Evolutionary conservation across 1,140 invertebrate species (phyloP).

Genomic region (Vollenhovia emeryi): DNA sequence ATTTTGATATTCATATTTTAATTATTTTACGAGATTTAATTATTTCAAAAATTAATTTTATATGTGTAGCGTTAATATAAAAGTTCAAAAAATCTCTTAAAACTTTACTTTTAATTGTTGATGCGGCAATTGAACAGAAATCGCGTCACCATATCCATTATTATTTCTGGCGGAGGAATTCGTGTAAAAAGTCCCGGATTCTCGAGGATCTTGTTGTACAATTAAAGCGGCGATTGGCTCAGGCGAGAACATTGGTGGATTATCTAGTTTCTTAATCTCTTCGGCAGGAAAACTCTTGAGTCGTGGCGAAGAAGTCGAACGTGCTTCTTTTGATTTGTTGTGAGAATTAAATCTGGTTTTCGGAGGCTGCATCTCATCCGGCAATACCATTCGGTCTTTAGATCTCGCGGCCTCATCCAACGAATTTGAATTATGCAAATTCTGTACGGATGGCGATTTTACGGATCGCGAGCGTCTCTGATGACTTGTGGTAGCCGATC

Average conservation of each 20-base stretch:
- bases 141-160: conserved; percentile 33
- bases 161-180: neutral
- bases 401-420: neutral
- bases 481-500: neutral
- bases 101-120: conserved; percentile 51
- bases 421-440: neutral
- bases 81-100: neutral
- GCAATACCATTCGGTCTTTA: neutral
- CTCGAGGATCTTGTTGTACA: conserved; percentile 50
- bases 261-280: conserved; percentile 66
- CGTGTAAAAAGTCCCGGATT: neutral
- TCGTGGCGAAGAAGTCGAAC: conserved; percentile 63
- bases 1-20: neutral
- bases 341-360: conserved; percentile 70
- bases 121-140: neutral
- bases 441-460: conserved; percentile 30
- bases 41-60: neutral
- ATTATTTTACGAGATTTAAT: neutral
- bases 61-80: neutral
- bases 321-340: conserved; percentile 58
- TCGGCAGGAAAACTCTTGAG: conserved; percentile 76
- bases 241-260: conserved; percentile 26
- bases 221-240: conserved; percentile 29
- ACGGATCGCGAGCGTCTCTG: neutral
- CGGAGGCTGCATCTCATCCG: conserved; percentile 17